Conservation (phyloP, 2,888 invertebrate genomes). For the Yponomeuta plumbellus region DNA sequence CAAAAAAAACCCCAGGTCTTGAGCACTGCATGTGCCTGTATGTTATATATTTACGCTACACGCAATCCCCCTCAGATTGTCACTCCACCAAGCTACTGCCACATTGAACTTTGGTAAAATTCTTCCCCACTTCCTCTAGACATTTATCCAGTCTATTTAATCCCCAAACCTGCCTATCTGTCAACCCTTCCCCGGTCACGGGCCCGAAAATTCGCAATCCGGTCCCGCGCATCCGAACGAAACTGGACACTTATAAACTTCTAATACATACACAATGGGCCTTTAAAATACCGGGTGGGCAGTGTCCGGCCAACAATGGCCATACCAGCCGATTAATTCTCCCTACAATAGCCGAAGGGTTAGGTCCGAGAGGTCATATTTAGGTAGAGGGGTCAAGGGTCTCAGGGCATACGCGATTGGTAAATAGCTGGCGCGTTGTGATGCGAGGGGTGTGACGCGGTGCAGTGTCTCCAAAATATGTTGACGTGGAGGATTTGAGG, state of each 20-base stretch:
- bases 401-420: slow-evolving; percentile 42
- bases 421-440: slow-evolving; percentile 42
- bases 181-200: slow-evolving; percentile 11
- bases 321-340: slow-evolving; percentile 70
- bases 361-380: slow-evolving; percentile 68
- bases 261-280: slow-evolving; percentile 66
- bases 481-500: slow-evolving; percentile 42
- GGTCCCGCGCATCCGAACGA: slow-evolving; percentile 32
- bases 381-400: slow-evolving; percentile 71
- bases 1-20: too few relatives aligned
- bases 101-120: too few relatives aligned
- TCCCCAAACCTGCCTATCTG: slow-evolving; percentile 16
- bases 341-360: slow-evolving; percentile 64
- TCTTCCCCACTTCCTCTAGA: too few relatives aligned
- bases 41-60: too few relatives aligned
- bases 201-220: slow-evolving; percentile 38
- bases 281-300: slow-evolving; percentile 49
- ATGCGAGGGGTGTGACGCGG: slow-evolving; percentile 61
- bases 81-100: too few relatives aligned
- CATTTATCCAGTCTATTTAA: slow-evolving; percentile 2
- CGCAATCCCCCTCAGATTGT: too few relatives aligned
- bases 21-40: too few relatives aligned
- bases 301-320: slow-evolving; percentile 58
- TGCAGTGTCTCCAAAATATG: slow-evolving; percentile 60
- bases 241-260: slow-evolving; percentile 61